Percentiles rank a stretch among this genome's conserved stretches.
Evolutionary conservation across 2,113 vertebrate species (phyloP).

Genomic region (Chiloscyllium plagiosum): DNA sequence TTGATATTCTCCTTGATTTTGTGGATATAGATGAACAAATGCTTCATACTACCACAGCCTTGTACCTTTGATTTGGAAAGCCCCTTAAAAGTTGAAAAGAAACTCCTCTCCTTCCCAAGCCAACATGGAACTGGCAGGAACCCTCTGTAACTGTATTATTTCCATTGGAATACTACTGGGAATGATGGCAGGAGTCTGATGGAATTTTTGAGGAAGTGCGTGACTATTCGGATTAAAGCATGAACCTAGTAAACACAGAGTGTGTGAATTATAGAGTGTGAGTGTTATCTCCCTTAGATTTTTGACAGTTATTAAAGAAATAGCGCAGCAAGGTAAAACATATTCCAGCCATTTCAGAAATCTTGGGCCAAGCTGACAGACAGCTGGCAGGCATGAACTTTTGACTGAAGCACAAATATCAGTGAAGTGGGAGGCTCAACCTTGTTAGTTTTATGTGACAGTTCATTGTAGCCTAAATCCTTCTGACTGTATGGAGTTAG

Average conservation of each 20-base stretch:
- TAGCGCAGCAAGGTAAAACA: slow-evolving; percentile 59
- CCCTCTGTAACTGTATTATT: neutral
- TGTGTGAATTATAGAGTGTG: slow-evolving; percentile 39
- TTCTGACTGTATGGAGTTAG: slow-evolving; percentile 56
- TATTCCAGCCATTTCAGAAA: slow-evolving; percentile 63
- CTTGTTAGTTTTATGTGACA: slow-evolving; percentile 70
- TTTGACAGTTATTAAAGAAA: slow-evolving; percentile 63
- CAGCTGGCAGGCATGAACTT: slow-evolving; percentile 58
- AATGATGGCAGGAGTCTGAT: neutral
- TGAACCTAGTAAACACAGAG: neutral
- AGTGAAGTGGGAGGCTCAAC: slow-evolving; percentile 60
- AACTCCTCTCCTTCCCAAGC: neutral
- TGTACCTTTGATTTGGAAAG: neutral
- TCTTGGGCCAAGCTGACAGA: slow-evolving; percentile 59
- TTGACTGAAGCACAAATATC: slow-evolving; percentile 54
- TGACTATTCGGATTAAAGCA: neutral
- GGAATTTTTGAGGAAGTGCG: neutral
- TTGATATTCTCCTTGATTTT: neutral
- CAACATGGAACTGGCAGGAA: neutral
- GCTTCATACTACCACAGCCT: neutral
- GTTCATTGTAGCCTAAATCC: slow-evolving; percentile 60
- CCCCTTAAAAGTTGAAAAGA: neutral
- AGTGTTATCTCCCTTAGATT: slow-evolving; percentile 51
- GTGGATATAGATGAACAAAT: neutral
- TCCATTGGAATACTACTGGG: neutral